phyloP scores from a whole-genome alignment of 2,113 vertebrate species.

The Platichthys stellatus region DNA sequence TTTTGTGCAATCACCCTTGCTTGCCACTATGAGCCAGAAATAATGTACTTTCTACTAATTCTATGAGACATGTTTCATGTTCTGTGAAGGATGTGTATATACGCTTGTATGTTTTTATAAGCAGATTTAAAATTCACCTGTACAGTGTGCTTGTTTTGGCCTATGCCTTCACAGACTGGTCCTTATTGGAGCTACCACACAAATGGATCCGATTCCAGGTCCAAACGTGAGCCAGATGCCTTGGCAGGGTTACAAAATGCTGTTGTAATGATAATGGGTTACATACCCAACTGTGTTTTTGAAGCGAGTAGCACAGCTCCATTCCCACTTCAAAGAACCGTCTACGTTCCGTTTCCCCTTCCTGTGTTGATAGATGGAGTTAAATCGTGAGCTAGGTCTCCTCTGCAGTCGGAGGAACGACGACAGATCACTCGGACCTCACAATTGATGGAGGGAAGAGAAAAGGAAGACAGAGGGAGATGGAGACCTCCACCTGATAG shows the following conservation, averaged over 20 bases:
- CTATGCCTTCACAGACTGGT: slow-evolving; percentile 14
- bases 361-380: slow-evolving; percentile 44
- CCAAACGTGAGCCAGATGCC: slow-evolving; percentile 61
- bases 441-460: neutral
- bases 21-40: slow-evolving; percentile 78
- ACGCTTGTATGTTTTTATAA: slow-evolving; percentile 30
- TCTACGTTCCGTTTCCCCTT: slow-evolving; percentile 27
- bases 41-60: slow-evolving; percentile 49
- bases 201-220: slow-evolving; percentile 52
- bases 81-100: slow-evolving; percentile 61
- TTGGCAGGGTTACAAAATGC: slow-evolving; percentile 47
- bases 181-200: slow-evolving; percentile 42
- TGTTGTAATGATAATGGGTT: slow-evolving; percentile 58
- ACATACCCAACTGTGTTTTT: slow-evolving; percentile 49
- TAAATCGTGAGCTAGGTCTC: slow-evolving; percentile 34
- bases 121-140: slow-evolving; percentile 40
- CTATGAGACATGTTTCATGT: slow-evolving; percentile 46
- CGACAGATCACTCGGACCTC: neutral
- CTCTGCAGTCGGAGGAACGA: slow-evolving; percentile 42
- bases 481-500: slow-evolving; percentile 47
- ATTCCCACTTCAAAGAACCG: slow-evolving; percentile 59
- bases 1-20: slow-evolving; percentile 72
- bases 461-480: slow-evolving; percentile 5
- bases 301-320: slow-evolving; percentile 40
- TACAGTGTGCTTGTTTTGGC: slow-evolving; percentile 20